Percentiles rank a stretch among this genome's conserved stretches.
Conservation (phyloP, 2,888 invertebrate genomes). For the Danaus chrysippus region DNA sequence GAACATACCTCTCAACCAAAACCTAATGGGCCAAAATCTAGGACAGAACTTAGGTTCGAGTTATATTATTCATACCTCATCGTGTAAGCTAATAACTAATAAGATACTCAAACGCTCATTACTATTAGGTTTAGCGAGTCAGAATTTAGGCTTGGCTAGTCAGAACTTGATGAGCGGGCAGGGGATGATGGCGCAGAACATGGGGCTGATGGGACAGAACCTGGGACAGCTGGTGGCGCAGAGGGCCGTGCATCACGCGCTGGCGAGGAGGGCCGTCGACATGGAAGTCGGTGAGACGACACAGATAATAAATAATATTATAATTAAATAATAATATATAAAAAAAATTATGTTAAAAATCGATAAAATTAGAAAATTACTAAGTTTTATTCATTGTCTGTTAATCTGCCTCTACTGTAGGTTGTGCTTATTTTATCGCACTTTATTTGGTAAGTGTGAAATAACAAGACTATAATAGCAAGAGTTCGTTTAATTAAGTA, state of each 20-base stretch:
- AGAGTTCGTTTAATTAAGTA: no score
- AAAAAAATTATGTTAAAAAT: no score
- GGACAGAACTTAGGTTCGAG: slow-evolving; percentile 57
- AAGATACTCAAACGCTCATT: neutral
- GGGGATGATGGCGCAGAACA: slow-evolving; percentile 49
- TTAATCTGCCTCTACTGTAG: no score
- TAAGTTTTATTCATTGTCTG: no score
- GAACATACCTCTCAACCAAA: slow-evolving; percentile 59
- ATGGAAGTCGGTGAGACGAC: slow-evolving; percentile 50
- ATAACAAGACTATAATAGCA: no score
- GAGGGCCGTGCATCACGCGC: slow-evolving; percentile 65
- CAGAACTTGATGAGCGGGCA: slow-evolving; percentile 48
- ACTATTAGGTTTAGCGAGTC: slow-evolving; percentile 51
- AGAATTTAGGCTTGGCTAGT: slow-evolving; percentile 49
- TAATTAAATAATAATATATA: neutral
- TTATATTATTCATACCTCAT: neutral
- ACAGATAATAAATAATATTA: neutral
- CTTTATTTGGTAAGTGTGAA: no score
- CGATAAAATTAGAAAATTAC: no score
- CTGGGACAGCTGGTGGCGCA: slow-evolving; percentile 65
- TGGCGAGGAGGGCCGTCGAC: slow-evolving; percentile 61
- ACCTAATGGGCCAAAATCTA: slow-evolving; percentile 62
- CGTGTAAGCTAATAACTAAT: neutral
- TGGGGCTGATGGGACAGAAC: slow-evolving; percentile 56
- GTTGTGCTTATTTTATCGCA: no score